Evolutionary conservation across 2,797 vertebrate species (phyloP).

Genomic region (Rhinichthys osculus): DNA sequence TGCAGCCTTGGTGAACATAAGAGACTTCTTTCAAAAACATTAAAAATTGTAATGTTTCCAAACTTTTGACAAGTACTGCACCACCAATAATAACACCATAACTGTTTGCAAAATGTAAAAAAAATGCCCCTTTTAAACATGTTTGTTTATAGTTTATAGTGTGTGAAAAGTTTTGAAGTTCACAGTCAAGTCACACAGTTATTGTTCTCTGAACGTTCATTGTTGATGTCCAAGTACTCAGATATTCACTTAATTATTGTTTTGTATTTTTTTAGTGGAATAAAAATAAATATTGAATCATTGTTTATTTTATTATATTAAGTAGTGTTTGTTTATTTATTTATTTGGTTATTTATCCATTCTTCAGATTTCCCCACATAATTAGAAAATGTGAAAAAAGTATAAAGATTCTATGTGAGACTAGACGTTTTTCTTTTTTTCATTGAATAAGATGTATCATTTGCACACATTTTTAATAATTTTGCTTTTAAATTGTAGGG

Average conservation of each 20-base stretch:
- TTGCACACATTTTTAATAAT: neutral
- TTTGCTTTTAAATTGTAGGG: constrained; percentile 78
- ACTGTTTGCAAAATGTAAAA: neutral
- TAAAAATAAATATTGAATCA: neutral
- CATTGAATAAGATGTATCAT: neutral
- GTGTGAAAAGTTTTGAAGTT: neutral
- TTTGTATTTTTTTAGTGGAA: neutral
- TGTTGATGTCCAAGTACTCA: neutral
- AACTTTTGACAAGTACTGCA: neutral
- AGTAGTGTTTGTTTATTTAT: neutral
- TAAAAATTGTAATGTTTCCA: too few species aligned
- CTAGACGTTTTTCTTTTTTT: neutral
- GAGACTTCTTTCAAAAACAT: too few species aligned
- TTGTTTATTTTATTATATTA: neutral
- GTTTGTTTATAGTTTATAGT: neutral
- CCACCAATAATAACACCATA: neutral
- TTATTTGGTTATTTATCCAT: neutral
- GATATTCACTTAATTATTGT: neutral
- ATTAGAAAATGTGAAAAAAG: neutral
- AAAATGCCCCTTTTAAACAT: neutral
- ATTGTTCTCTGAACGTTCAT: neutral
- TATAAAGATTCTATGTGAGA: neutral
- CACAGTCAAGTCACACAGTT: neutral
- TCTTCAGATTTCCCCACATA: neutral
- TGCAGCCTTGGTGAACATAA: neutral